A percentile compares a stretch with the other conserved stretches of the same genome.
Evolutionary conservation across 2,113 vertebrate genomes (phyloP).

Genomic region (Atherinomorus stipes): DNA sequence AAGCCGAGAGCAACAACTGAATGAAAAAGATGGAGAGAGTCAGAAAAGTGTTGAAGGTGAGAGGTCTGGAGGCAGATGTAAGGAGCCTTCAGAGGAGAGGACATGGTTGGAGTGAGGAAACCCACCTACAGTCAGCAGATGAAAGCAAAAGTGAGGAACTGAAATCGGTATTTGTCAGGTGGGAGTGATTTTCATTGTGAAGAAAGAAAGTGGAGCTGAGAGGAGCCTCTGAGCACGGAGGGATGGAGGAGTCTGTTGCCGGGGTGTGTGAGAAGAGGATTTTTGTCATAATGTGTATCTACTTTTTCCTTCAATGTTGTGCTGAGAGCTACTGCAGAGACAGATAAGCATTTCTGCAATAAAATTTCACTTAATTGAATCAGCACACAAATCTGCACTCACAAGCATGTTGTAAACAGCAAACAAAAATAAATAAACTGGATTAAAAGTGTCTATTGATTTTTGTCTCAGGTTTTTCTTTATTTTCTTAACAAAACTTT

Average conservation of each 20-base stretch:
- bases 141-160: conserved; percentile 40
- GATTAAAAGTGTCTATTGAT: neutral
- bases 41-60: neutral
- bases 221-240: conserved; percentile 25
- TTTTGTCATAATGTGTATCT: conserved; percentile 19
- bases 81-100: neutral
- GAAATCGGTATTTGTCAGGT: conserved; percentile 48
- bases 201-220: conserved; percentile 11
- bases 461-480: neutral
- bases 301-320: neutral
- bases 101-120: neutral
- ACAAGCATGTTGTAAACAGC: too few species aligned
- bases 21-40: conserved; percentile 15
- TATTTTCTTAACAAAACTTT: too few species aligned
- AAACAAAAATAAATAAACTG: neutral
- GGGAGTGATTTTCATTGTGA: conserved; percentile 35
- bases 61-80: neutral
- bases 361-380: neutral
- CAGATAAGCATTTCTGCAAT: neutral
- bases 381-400: neutral
- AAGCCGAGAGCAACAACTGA: neutral
- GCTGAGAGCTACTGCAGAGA: neutral
- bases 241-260: conserved; percentile 11
- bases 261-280: conserved; percentile 9
- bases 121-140: conserved; percentile 22